A percentile compares a stretch with the other conserved stretches of the same genome.
Conservation (phyloP, 2,113 vertebrate species). For the Megaceryle torquata region DNA sequence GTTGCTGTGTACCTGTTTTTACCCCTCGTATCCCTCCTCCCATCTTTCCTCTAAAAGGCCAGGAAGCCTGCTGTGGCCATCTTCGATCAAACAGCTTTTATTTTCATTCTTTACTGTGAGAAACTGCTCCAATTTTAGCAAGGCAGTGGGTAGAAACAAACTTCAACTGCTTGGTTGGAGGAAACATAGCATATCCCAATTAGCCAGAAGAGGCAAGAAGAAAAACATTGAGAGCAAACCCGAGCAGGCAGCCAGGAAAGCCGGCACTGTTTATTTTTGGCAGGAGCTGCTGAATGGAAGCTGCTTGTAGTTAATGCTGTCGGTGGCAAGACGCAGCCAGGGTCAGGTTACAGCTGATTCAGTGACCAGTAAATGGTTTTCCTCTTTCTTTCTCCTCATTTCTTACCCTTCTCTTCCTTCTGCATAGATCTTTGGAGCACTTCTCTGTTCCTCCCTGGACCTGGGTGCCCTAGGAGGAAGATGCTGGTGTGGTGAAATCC, state of each 20-base stretch:
- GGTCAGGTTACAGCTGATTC: slow-evolving; percentile 64
- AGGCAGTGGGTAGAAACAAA: neutral
- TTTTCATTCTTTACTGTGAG: neutral
- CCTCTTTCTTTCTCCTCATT: neutral
- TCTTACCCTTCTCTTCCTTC: neutral
- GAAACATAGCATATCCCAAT: slow-evolving; percentile 19
- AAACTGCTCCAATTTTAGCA: slow-evolving; percentile 2
- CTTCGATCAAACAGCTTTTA: neutral
- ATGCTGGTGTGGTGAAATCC: neutral
- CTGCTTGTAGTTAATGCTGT: slow-evolving; percentile 64
- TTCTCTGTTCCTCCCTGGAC: neutral
- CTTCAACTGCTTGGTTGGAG: neutral
- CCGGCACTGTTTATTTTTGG: slow-evolving; percentile 64
- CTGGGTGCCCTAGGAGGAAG: neutral
- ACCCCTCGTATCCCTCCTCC: neutral
- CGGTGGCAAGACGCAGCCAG: slow-evolving; percentile 31
- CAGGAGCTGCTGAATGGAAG: slow-evolving; percentile 66
- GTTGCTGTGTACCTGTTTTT: neutral
- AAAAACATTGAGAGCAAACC: slow-evolving; percentile 30
- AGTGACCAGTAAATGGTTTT: slow-evolving; percentile 21
- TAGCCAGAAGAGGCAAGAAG: slow-evolving; percentile 37
- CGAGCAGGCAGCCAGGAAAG: slow-evolving; percentile 54
- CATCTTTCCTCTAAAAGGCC: neutral
- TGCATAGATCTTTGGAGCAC: neutral
- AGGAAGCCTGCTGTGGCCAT: neutral